Evolutionary conservation across 1,140 invertebrate genomes (phyloP), one percentile per base, ranked within the genome.

Genomic region (Arion vulgaris): DNA sequence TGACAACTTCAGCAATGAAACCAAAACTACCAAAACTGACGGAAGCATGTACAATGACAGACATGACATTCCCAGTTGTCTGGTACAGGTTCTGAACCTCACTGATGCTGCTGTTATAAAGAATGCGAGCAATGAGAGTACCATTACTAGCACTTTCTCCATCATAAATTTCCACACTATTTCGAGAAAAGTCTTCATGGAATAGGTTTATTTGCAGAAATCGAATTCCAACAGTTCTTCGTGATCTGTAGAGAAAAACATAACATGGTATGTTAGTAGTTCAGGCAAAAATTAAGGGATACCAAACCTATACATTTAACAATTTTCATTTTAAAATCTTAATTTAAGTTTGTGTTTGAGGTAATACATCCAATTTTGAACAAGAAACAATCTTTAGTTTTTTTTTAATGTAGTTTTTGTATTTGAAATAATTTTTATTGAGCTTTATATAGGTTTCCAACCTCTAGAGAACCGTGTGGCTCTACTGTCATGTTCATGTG

Each of bases 1-100:
- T 98, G 0, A 99, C 95, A 78, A 99, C 95, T 93, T 99, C 98
- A 26, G 98, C 98, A 86, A 99, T 96, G 90, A 99, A 99, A 78
- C 99, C 99, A 92, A 98, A 96, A n/a, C 95, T 93, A 39, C 95
- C 95, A 68, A 96, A 96, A 0, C 97, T 98, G 53, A 98, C 98
- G 84, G 97, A 98, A 0, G 98, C 97, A 89, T 98, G 97, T 19
- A 99, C 92, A 90, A 97, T 96, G 2, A 99, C 93, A 88, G 97
- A 98, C 76, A 99, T 76, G 15, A 86, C 83, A 66, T 84, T 41
- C 1, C 77, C 79, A n/a, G 79, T 85, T 39, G 88, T 88, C 17
- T 82, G 53, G 73, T 88, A 91, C n/a, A 86, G 80, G 36, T 74
- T 68, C 9, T 66, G 72, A 0, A 88, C 81, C 17, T 86, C 84